Base-by-base conservation (phyloP, 2,888 invertebrate genomes). In the Meta bourneti region DNA sequence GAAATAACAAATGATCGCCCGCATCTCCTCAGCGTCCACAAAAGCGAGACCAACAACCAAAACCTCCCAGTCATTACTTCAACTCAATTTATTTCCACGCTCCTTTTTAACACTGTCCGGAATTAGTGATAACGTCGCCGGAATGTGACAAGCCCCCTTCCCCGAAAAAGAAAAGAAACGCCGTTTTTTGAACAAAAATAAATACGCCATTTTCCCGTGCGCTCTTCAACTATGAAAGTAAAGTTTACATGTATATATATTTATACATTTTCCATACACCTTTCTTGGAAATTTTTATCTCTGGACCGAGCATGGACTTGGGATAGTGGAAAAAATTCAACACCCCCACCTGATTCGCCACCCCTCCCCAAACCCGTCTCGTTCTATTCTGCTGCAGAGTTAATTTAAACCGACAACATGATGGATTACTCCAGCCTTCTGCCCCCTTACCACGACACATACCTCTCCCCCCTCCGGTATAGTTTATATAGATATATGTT, bases 351-450 rank as follows among this genome's bases (percentile, higher is more conserved):
- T 70, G n/a, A 11, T 19, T 69, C 75, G 6, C 19, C 69, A 48
- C 74, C 89, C 77, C 80, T 71, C 91, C 78, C 72, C 34, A 51
- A 78, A 34, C 88, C 69, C 34, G 19, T 74, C 85, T 87, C 90
- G 34, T 86, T 88, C 90, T 74, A 85, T 89, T 88, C 91, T 83
- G 71, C 87, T 72, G 71, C 79, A 19, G 93, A 93, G 93, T 93
- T 93, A 93, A 93, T 93, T 93, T 93, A 93, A 93, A 86, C 93
- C 88, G 93, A 93, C 93, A 93, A 92, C 84, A 93, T 93, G 93
- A 93, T 93, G 93, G 93, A 93, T 93, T 90, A 88, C 92, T 87
- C 52, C 78, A 79, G 20, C 34, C 85, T 0, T 51, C 78, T 48
- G 34, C 70, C 75, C 82, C 51, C 61, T 74, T n/a, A 20, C 91